Base-by-base conservation (phyloP, 2,113 vertebrate species). In the Embiotoca jacksoni region DNA sequence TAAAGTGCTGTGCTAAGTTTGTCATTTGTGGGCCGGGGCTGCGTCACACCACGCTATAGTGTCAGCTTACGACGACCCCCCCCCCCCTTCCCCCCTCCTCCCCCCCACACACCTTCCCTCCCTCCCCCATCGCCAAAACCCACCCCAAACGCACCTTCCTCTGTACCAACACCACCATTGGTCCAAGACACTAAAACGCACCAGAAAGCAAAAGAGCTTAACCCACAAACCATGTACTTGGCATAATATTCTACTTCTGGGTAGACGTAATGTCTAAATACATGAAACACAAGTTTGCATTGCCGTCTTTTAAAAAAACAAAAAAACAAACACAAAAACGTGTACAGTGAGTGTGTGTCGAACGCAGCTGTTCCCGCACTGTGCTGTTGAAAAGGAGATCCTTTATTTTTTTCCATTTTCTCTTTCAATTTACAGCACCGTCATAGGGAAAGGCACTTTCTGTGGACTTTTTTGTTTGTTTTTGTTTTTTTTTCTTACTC, bases 361-460 rank as follows among this genome's bases (percentile, higher is more conserved):
- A 75, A 80, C 59, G 79, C 84, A 88, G 72, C 75, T n/a, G 72
- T 72, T 90, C 91, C 92, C 93, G 91, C 90, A 88, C 91, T 68
- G 89, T 83, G 87, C 87, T 84, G 81, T 90, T 85, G 62, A 81
- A 82, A 87, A 94, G 92, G 94, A 96, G 94, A 95, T 93, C 95
- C 93, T 91, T 87, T 39, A 41, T 75, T 36, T 90, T 92, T 93
- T 89, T 56, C 90, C 65, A 84, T 87, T 80, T 86, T 73, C 76
- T 84, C 86, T 77, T 88, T 92, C 83, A 49, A 53, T 89, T 92
- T 92, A 95, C 94, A 97, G 96, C 97, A 98, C 97, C 97, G 92
- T 96, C 96, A 94, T 95, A 95, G 96, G 94, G 95, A 98, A 99
- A 99, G 98, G 97, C 97, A 98, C 97, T 98, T 98, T 96, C 96